Base-by-base conservation (phyloP, 2,797 vertebrate genomes). In the Aeoliscus strigatus region DNA sequence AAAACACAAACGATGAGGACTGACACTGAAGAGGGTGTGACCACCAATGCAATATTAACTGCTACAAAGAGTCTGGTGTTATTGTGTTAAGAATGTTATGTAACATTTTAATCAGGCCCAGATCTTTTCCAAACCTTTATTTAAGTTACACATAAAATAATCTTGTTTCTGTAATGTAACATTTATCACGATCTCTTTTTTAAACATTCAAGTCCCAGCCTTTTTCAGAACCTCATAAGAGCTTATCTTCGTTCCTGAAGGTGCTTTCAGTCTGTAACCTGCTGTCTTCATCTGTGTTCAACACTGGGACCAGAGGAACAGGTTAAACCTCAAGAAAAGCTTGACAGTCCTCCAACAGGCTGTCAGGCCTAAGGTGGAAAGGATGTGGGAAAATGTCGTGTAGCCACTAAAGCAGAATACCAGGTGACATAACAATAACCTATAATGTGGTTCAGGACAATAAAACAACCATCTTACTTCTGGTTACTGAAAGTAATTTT, bases 11-110 rank as follows among this genome's bases (percentile, higher is more conserved):
- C 15, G 1, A 21, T 26, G 11, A 13, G 10, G 4, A 9, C 9
- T 76, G 66, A 78, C 56, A 53, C 50, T 40, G 17, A 54, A 8
- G 9, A 13, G 6, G 9, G 6, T 10, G 5, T 9, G 9, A 1
- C 3, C 7, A 4, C 14, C 8, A 16, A 16, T n/a, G n/a, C n/a
- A n/a, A n/a, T n/a, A n/a, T n/a, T n/a, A n/a, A n/a, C n/a, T n/a
- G n/a, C n/a, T n/a, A n/a, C n/a, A n/a, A n/a, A n/a, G n/a, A n/a
- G n/a, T n/a, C n/a, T n/a, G n/a, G n/a, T n/a, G n/a, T n/a, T n/a
- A n/a, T n/a, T n/a, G n/a, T n/a, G n/a, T n/a, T n/a, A n/a, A n/a
- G n/a, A n/a, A n/a, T n/a, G n/a, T n/a, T n/a, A n/a, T n/a, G n/a
- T n/a, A n/a, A n/a, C n/a, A n/a, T n/a, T n/a, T n/a, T n/a, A n/a